Base-by-base conservation (phyloP, 2,113 vertebrate species). In the Sylvilagus bachmani region DNA sequence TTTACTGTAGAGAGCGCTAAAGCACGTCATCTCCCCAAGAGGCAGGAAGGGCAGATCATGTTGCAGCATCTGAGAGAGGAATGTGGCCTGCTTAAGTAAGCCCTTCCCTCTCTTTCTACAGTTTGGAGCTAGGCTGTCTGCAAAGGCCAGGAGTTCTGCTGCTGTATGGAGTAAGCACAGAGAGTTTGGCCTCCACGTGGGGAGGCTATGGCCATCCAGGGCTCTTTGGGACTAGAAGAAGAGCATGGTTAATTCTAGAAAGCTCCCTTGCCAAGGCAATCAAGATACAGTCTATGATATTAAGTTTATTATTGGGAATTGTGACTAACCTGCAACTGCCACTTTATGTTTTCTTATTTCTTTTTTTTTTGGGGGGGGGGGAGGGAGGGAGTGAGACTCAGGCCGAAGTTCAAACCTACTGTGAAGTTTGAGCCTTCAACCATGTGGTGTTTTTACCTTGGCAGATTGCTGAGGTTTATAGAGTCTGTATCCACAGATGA, bases 251-350 rank as follows among this genome's bases (percentile, higher is more conserved):
- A 22, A 74, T 27, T 80, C 51, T n/a, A 33, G 21, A 86, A 67
- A 81, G 53, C 21, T 64, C 73, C 38, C n/a, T 74, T 84, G 70
- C 64, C 12, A 27, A 36, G 14, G 38, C 64, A 58, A 67, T 83
- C 77, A 82, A 90, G 24, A 8, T n/a, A 86, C 49, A 58, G 7
- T 80, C 19, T 78, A 70, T 55, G 38, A 70, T 38, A 71, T 62
- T 93, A 62, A 89, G 12, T 75, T 44, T 62, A 83, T 69, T 81
- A 61, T 66, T 82, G 16, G 53, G 62, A 87, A 86, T 86, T 58
- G 33, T 64, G 67, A 64, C 38, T 89, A 44, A 89, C 64, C 21
- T 13, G 4, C 64, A n/a, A 38, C 5, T 95, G 7, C 14, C 51
- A 87, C 70, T 62, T 31, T 66, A 16, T n/a, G 22, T 73, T 91